These are phyloP conservation scores for Chionomys nivalis DNA, from an alignment of 2,113 vertebrate species.

Conservation along the genomic window DNA sequence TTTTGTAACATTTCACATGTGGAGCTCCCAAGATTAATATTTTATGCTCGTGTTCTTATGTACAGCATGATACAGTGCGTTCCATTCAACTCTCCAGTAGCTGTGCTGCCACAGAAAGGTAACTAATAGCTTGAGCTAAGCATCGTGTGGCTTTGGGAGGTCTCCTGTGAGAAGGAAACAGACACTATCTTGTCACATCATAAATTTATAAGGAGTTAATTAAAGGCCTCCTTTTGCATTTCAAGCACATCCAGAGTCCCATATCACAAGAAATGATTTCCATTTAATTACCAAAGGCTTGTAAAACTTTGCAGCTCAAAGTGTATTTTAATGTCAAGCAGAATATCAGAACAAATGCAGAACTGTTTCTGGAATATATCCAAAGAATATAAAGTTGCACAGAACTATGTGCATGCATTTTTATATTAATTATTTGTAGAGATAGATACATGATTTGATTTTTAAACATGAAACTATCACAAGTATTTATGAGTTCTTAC, in stretches of 20 bases:
- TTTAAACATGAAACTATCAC: conserved; percentile 16
- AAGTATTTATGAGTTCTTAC: conserved; percentile 17
- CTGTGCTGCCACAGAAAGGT: conserved; percentile 75
- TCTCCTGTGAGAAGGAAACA: conserved; percentile 78
- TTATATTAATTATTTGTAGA: conserved; percentile 57
- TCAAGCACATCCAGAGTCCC: conserved; percentile 73
- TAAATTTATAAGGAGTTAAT: conserved; percentile 85
- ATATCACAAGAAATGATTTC: conserved; percentile 70
- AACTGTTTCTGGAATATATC: not conserved
- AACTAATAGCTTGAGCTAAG: conserved; percentile 78
- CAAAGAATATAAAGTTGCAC: conserved; percentile 14
- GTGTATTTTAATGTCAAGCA: conserved; percentile 66
- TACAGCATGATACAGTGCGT: conserved; percentile 67
- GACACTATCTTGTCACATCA: conserved; percentile 81
- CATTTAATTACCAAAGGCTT: conserved; percentile 60
- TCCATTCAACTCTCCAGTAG: conserved; percentile 74
- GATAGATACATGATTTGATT: not conserved
- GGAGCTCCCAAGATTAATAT: conserved; percentile 84
- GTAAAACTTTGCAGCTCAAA: conserved; percentile 70
- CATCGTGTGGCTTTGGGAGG: conserved; percentile 71
- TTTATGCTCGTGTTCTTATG: conserved; percentile 82
- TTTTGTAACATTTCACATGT: conserved; percentile 84
- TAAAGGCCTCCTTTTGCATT: conserved; percentile 79
- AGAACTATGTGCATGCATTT: conserved; percentile 19
- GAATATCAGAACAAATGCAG: conserved; percentile 62